Evolutionary conservation across 2,888 invertebrate genomes (phyloP), one percentile per base, ranked within the genome.

Genomic region (Doris montereyensis): DNA sequence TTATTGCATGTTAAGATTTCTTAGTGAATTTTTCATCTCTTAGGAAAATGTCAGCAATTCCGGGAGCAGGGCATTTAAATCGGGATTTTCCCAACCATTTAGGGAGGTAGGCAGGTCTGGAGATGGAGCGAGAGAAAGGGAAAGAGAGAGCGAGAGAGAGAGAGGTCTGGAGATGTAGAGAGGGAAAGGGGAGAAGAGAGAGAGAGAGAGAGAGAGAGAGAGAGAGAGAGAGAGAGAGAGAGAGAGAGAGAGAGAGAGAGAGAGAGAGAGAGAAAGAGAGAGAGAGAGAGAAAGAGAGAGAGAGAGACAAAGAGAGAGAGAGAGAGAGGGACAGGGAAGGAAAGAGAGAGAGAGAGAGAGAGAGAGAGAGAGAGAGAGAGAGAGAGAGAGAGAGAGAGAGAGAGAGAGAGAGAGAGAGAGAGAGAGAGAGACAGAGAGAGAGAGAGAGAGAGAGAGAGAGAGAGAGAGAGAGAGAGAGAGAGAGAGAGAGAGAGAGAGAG

Each of bases 361-460:
- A 35, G 41, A 30, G 57, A 34, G 34, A 35, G 65, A 21, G 13
- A 32, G 74, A 57, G 28, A 67, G 21, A 67, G 28, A 2, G 13
- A 67, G 28, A 52, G 71, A 41, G 41, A 10, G 41, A 41, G 71
- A 3, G 41, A 10, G 41, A 71, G 71, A 71, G 41, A 24, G 41
- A 10, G 67, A 67, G 28, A 30, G 1, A 41, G 71, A 71, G 41
- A 71, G 41, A 41, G 41, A 71, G 71, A 71, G 24, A 41, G 24
- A 71, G 71, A 71, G 41, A 41, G 41, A 71, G 71, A 71, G 41
- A 24, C 8, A 71, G 71, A 71, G 41, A 41, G 41, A 71, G 71
- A 41, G 26, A 24, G 26, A 65, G 24, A 35, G 35, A 30, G 62
- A 75, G 75, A 75, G 24, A 26, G 35, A 35, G 30, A 62, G 57